These are phyloP conservation scores for Lethenteron reissneri DNA, from an alignment of 2,113 vertebrate species.

Conservation along the genomic window DNA sequence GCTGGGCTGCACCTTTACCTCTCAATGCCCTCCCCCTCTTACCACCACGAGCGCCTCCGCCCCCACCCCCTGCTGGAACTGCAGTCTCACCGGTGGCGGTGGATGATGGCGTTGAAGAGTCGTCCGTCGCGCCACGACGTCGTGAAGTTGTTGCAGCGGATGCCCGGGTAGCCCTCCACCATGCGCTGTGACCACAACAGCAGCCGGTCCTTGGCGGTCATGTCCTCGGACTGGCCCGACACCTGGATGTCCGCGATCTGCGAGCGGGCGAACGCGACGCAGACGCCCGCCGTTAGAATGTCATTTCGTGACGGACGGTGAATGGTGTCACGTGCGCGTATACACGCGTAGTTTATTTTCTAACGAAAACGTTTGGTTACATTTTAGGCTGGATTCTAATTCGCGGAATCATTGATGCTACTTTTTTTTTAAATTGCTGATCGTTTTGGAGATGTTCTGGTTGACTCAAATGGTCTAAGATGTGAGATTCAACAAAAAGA, in stretches of 20 bases:
- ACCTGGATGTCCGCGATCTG: conserved; percentile 98
- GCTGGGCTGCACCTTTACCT: no score
- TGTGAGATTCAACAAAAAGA: no score
- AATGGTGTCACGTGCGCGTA: no score
- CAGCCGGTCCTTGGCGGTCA: conserved; percentile 95
- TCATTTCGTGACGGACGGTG: no score
- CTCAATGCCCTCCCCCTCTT: background rate
- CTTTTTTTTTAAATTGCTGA: no score
- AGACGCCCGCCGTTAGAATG: no score
- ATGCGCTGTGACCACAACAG: conserved; percentile 85
- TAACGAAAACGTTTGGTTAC: no score
- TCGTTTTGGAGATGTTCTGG: no score
- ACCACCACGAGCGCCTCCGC: background rate
- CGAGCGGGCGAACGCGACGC: background rate
- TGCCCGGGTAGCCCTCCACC: conserved; percentile 55
- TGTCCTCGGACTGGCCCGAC: conserved; percentile 71
- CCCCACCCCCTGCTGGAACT: background rate
- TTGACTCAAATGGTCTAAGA: no score
- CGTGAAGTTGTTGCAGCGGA: conserved; percentile 88
- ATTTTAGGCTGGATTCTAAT: no score
- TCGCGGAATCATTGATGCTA: no score
- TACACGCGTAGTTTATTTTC: no score
- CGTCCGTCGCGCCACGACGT: conserved; percentile 83
- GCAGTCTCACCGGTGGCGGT: conserved; percentile 59
- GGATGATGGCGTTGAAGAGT: conserved; percentile 96